These are phyloP conservation scores for Lycophotia porphyrea DNA, from an alignment of 2,888 invertebrate genomes.

Conservation along the genomic window DNA sequence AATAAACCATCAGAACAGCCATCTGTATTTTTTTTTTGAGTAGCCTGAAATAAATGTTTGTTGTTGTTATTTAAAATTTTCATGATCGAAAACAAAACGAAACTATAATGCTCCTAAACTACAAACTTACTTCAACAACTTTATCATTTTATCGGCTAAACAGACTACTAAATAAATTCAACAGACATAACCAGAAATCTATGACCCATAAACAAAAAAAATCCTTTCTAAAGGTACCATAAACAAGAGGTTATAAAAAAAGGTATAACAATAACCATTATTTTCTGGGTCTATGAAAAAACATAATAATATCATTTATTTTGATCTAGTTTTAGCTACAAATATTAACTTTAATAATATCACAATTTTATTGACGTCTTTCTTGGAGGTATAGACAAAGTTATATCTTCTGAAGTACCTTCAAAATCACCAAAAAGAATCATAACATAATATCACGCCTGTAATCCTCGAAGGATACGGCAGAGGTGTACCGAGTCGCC, in stretches of 20 bases:
- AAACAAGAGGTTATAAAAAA: conserved; percentile 38
- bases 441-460: too few relatives aligned
- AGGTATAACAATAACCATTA: conserved; percentile 33
- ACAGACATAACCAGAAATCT: conserved; percentile 9
- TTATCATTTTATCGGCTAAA: neutral
- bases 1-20: neutral
- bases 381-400: neutral
- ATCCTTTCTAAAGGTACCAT: conserved; percentile 4
- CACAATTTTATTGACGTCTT: neutral
- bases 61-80: too few relatives aligned
- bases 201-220: conserved; percentile 27
- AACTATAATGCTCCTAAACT: neutral
- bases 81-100: neutral
- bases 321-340: conserved; percentile 32
- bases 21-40: too few relatives aligned
- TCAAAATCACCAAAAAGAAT: too few relatives aligned
- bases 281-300: conserved; percentile 21
- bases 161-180: neutral
- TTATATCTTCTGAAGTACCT: neutral
- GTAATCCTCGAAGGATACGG: too few relatives aligned
- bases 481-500: too few relatives aligned
- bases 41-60: too few relatives aligned
- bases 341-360: conserved; percentile 15
- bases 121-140: neutral
- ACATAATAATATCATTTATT: conserved; percentile 39